Percentiles rank a stretch among this genome's conserved stretches.
Evolutionary conservation across 2,888 invertebrate genomes (phyloP).

Genomic region (Rhingia rostrata): DNA sequence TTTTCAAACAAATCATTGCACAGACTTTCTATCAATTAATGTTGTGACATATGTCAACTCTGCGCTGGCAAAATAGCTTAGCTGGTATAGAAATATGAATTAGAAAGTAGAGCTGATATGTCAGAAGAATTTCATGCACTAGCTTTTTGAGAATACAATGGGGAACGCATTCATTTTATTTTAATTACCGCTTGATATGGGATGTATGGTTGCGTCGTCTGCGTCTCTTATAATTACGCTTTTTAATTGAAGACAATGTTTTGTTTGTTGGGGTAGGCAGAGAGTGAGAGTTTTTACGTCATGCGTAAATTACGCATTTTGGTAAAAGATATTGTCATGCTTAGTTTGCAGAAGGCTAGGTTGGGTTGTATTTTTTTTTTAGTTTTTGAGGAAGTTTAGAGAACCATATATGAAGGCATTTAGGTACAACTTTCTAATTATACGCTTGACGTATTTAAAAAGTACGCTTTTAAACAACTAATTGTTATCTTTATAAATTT

Average conservation of each 20-base stretch:
- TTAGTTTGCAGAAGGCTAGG: too few relatives aligned
- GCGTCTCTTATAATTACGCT: conserved; percentile 46
- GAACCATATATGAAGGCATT: too few relatives aligned
- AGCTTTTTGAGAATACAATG: conserved; percentile 56
- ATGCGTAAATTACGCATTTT: conserved; percentile 1
- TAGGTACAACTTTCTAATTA: too few relatives aligned
- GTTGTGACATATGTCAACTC: conserved; percentile 68
- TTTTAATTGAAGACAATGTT: conserved; percentile 24
- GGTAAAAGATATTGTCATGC: too few relatives aligned
- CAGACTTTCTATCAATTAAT: conserved; percentile 62
- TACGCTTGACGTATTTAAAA: too few relatives aligned
- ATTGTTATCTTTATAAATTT: too few relatives aligned
- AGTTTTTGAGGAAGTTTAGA: too few relatives aligned
- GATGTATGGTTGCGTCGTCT: conserved; percentile 43
- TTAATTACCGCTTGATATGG: conserved; percentile 67
- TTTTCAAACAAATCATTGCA: background rate
- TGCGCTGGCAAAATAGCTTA: conserved; percentile 52
- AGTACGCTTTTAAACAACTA: too few relatives aligned
- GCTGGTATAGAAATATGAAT: conserved; percentile 44
- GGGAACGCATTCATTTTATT: conserved; percentile 59
- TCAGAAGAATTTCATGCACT: conserved; percentile 64
- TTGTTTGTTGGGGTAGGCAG: conserved; percentile 28
- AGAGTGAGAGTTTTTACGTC: conserved; percentile 41
- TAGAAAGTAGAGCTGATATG: conserved; percentile 62
- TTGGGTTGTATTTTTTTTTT: too few relatives aligned